These are phyloP conservation scores for Ginglymostoma cirratum DNA, from an alignment of 2,113 vertebrate species.

Conservation along the genomic window DNA sequence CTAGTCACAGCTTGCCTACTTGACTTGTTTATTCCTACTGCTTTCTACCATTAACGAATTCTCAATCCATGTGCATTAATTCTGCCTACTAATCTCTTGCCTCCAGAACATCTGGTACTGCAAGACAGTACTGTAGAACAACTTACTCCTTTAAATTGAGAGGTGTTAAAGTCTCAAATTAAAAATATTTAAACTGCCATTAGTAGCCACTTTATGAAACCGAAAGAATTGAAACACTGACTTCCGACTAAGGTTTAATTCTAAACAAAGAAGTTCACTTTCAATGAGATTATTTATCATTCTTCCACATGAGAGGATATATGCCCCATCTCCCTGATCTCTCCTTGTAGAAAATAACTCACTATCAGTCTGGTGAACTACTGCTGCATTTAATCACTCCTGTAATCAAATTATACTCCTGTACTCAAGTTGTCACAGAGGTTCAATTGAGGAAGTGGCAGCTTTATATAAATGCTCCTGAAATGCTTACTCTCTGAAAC, in stretches of 20 bases:
- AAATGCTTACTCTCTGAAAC: slow-evolving; percentile 89
- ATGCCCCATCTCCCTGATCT: too few species aligned
- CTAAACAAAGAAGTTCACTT: neutral
- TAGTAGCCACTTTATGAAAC: neutral
- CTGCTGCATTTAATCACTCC: too few species aligned
- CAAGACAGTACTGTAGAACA: neutral
- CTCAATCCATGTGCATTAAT: too few species aligned
- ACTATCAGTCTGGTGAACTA: too few species aligned
- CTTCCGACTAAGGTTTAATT: neutral
- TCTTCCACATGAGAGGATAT: too few species aligned
- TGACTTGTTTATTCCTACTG: too few species aligned
- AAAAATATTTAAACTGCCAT: neutral
- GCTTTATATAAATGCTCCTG: neutral
- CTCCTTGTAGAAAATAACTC: too few species aligned
- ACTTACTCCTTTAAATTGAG: neutral
- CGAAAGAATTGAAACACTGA: neutral
- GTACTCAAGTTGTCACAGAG: neutral
- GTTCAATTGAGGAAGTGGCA: neutral
- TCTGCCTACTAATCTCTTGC: too few species aligned
- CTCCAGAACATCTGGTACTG: neutral
- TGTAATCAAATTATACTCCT: too few species aligned
- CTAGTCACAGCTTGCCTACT: too few species aligned
- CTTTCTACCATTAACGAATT: too few species aligned
- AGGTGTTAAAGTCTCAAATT: neutral
- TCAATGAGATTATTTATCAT: too few species aligned